phyloP scores from a whole-genome alignment of 2,888 invertebrate species.

The Rhagophthalmus giganteus region DNA sequence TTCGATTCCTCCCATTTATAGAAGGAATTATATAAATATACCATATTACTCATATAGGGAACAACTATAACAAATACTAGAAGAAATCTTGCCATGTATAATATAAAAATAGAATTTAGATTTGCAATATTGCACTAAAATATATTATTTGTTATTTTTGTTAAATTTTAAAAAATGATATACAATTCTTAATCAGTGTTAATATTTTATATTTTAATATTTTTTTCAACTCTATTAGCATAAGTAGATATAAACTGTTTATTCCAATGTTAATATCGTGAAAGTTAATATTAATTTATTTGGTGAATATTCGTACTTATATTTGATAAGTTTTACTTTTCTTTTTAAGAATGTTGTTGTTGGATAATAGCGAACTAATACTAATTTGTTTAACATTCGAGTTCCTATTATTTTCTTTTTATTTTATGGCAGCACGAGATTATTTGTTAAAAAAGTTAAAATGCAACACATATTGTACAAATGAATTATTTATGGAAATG shows the following conservation, averaged over 20 bases:
- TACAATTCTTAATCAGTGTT: constrained; percentile 32
- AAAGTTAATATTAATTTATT: neutral
- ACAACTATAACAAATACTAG: constrained; percentile 34
- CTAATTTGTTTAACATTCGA: neutral
- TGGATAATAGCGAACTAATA: neutral
- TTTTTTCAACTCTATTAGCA: neutral
- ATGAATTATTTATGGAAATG: too few species aligned
- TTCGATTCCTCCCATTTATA: constrained; percentile 18
- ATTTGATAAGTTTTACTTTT: too few species aligned
- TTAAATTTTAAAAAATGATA: constrained; percentile 33
- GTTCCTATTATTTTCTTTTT: neutral
- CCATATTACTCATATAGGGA: constrained; percentile 34
- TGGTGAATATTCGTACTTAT: neutral
- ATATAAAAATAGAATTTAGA: constrained; percentile 38
- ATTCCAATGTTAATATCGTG: neutral
- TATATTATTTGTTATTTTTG: constrained; percentile 46
- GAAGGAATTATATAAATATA: constrained; percentile 19
- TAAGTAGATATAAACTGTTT: neutral
- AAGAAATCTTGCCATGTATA: constrained; percentile 35
- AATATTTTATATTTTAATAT: constrained; percentile 35
- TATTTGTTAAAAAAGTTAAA: neutral
- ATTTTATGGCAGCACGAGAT: neutral
- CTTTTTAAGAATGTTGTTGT: neutral
- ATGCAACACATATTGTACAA: too few species aligned
- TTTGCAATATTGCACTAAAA: constrained; percentile 48